Base-by-base conservation (phyloP, 2,888 invertebrate genomes). In the Pegoplata infirma region DNA sequence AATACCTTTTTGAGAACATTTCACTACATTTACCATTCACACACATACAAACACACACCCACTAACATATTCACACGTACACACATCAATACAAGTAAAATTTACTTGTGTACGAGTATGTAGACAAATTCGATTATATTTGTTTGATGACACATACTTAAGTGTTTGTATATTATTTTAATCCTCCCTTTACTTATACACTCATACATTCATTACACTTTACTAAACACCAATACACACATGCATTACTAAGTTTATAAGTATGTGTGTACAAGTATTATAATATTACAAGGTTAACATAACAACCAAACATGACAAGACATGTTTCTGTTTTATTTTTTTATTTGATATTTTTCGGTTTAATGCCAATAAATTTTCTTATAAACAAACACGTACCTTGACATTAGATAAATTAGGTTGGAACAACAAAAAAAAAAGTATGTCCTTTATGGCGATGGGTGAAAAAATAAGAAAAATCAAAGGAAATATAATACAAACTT, bases 51-150 rank as follows among this genome's bases (percentile, higher is more conserved):
- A n/a, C n/a, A n/a, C n/a, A n/a, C n/a, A n/a, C n/a, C n/a, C n/a
- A n/a, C n/a, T n/a, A n/a, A n/a, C n/a, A n/a, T n/a, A n/a, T n/a
- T n/a, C n/a, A n/a, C n/a, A n/a, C n/a, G n/a, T n/a, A n/a, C n/a
- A n/a, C n/a, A n/a, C n/a, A n/a, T n/a, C n/a, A n/a, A n/a, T n/a
- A n/a, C n/a, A n/a, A n/a, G n/a, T n/a, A n/a, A n/a, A n/a, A 67
- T 44, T 53, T 36, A 47, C 36, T 67, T 12, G 36, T 40, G n/a
- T 40, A 25, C 25, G 47, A 47, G n/a, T n/a, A 61, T 53, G 77
- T 68, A 58, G 68, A 68, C 63, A 74, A n/a, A 73, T 78, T 74
- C 53, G 58, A 73, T 78, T 73, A 78, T 53, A 46, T 58, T 36
- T 44, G 3, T 53, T 36, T 66, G 68, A 46, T 64, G 63, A 74